Evolutionary conservation across 2,797 vertebrate genomes (phyloP), one percentile per base, ranked within the genome.

Genomic region (Clarias laeviceps): DNA sequence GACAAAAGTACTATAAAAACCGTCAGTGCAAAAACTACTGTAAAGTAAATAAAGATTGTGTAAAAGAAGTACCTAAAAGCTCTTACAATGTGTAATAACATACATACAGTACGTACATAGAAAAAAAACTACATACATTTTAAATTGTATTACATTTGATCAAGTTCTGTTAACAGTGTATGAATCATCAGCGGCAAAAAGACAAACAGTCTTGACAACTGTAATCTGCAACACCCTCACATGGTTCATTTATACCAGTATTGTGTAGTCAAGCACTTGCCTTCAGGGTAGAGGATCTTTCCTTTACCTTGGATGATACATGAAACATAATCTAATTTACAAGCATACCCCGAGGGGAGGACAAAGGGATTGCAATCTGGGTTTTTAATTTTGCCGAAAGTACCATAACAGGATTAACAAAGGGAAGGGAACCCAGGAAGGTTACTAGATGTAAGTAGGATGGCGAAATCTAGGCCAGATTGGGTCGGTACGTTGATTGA

Each of bases 261-360:
- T 81, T 65, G n/a, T 81, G 7, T 64, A 65, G 24, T 40, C 18
- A n/a, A 65, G n/a, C n/a, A 32, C 20, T 56, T 68, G 18, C 50
- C 80, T 56, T 82, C 65, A 34, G 64, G 64, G 64, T 14, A 82
- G 65, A 68, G 45, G 45, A 68, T 27, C 27, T 65, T 45, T 65
- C 24, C n/a, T 80, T 80, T 80, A 80, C 32, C 34, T 62, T 80
- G 61, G 62, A 66, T 65, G 37, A n/a, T 66, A 27, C 40, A 22
- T 12, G 14, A 29, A 81, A 66, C 62, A 81, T 66, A 68, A 68
- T 34, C 11, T 17, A 20, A 81, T 68, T 68, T 68, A 66, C 14
- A 69, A 54, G 18, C 24, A 8, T 68, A 50, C 29, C 80, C 78
- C 37, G 57, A 32, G 29, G 80, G 50, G 1, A 70, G 20, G 50